phyloP scores from a whole-genome alignment of 2,888 invertebrate species.

The Tetragonisca angustula region DNA sequence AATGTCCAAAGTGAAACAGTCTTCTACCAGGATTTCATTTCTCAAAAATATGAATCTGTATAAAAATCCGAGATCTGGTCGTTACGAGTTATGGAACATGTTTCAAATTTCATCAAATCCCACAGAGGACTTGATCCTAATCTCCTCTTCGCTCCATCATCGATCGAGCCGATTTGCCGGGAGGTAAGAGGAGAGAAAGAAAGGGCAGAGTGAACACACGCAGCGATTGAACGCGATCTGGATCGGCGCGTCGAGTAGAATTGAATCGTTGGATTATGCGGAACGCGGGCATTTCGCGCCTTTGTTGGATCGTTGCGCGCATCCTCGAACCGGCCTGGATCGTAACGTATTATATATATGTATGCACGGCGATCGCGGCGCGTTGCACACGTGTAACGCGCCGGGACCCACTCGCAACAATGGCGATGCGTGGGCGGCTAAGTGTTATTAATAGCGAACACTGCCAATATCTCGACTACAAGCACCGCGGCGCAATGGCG shows the following conservation, averaged over 20 bases:
- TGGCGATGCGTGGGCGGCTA: constrained; percentile 70
- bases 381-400: constrained; percentile 38
- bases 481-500: constrained; percentile 65
- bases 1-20: too few relatives aligned
- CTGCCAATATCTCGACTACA: constrained; percentile 68
- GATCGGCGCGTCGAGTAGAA: constrained; percentile 29
- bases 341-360: constrained; percentile 43
- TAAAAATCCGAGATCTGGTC: too few relatives aligned
- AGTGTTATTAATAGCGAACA: constrained; percentile 71
- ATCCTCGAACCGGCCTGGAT: constrained; percentile 19
- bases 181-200: neutral
- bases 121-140: neutral
- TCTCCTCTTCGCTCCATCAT: neutral
- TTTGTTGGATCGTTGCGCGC: constrained; percentile 46
- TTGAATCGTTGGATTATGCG: constrained; percentile 64
- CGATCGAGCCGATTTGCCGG: constrained; percentile 9
- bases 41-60: too few relatives aligned
- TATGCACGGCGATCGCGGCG: constrained; percentile 40
- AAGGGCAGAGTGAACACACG: too few relatives aligned
- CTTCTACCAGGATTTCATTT: too few relatives aligned
- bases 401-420: constrained; percentile 63
- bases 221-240: constrained; percentile 17
- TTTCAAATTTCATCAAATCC: too few relatives aligned
- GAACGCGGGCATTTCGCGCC: constrained; percentile 62
- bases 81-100: too few relatives aligned